Evolutionary conservation across 2,888 invertebrate genomes (phyloP), one percentile per base, ranked within the genome.

Genomic region (Drosophila lutescens): DNA sequence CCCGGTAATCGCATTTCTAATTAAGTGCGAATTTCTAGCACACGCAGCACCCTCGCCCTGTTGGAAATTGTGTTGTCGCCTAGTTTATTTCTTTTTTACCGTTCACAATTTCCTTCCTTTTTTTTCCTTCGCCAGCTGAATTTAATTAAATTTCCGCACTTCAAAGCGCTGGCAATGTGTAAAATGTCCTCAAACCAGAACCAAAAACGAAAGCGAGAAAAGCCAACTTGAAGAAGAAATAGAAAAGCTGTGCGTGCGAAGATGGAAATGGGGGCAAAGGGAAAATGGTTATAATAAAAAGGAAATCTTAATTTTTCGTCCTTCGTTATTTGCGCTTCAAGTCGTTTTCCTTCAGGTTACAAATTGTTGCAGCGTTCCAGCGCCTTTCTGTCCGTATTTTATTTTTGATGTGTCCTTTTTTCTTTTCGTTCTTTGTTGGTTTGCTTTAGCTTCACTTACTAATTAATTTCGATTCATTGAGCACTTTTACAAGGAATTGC

Each of bases 381-480:
- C 36, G 40, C 32, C 36, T 69, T 41, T 56, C 17, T 68, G 51
- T 12, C 47, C 38, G 46, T 51, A 44, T 65, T 57, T 60, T 69
- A 26, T 20, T 26, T 23, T 50, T 56, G 38, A 23, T 56, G n/a
- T 32, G 10, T 23, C 34, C 5, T 41, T 15, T 12, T n/a, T 51
- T 57, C 34, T 50, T 68, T 69, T 61, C 59, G 57, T 78, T 69
- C 79, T 82, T 76, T 70, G 69, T 68, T 60, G 66, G 66, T 75
- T 76, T 62, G 79, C 77, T 69, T 68, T 59, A 60, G 75, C 77
- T 84, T 89, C 84, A 77, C 68, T 72, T 83, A 86, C 77, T 86
- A 87, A 88, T 90, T 90, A 88, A 87, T 89, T 88, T 85, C 90
- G 85, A 83, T 89, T 90, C 89, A 89, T 86, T 90, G 90, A 89